Evolutionary conservation across 2,113 vertebrate species (phyloP).

Genomic region (Mus pahari): DNA sequence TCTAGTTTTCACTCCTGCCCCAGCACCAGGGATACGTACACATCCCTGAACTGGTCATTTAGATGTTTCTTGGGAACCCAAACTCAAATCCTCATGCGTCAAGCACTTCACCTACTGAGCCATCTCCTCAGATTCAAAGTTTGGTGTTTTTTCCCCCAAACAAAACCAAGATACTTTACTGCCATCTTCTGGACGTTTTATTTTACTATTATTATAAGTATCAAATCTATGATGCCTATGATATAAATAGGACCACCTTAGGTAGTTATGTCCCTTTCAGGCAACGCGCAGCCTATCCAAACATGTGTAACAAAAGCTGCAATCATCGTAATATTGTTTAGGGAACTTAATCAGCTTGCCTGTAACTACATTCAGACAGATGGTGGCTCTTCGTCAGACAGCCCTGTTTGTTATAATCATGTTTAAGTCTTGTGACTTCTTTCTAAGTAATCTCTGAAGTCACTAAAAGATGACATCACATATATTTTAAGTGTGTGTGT

Average conservation of each 20-base stretch:
- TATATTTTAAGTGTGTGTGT: background rate
- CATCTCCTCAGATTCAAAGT: background rate
- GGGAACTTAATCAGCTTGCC: background rate
- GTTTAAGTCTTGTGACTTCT: background rate
- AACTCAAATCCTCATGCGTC: background rate
- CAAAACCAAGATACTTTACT: conserved; percentile 49
- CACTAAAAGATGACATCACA: background rate
- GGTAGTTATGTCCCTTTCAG: background rate
- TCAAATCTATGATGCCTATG: background rate
- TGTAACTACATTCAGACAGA: background rate
- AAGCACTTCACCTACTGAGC: background rate
- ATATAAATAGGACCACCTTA: background rate
- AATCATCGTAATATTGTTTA: background rate
- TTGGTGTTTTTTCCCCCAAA: background rate
- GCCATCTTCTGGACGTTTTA: conserved; percentile 51
- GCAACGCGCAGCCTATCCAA: background rate
- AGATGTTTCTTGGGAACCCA: background rate
- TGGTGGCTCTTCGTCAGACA: background rate
- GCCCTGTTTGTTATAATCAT: background rate
- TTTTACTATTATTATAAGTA: conserved; percentile 25
- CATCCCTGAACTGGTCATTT: background rate
- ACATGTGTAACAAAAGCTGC: background rate
- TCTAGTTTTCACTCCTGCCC: background rate
- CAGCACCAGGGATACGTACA: too few species aligned
- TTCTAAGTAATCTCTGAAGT: conserved; percentile 12